These are phyloP conservation scores for Tipula unca DNA, from an alignment of 2,888 invertebrate genomes.

Conservation along the genomic window DNA sequence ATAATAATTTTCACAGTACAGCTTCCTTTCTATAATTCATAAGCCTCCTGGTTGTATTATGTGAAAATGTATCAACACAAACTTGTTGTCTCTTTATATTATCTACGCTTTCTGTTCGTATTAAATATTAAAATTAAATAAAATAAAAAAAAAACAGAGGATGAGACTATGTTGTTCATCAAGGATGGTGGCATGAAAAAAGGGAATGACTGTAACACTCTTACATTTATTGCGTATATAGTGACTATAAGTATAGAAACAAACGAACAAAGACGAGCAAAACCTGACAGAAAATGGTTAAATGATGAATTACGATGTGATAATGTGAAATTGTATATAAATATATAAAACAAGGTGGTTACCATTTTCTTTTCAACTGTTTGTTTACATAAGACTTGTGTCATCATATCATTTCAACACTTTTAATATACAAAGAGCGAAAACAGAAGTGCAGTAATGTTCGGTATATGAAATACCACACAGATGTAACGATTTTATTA, in stretches of 20 bases:
- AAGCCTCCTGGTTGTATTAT: not conserved
- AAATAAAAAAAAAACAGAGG: not conserved
- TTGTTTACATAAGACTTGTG: not conserved
- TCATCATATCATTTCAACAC: not conserved
- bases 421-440: not conserved
- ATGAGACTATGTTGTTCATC: not conserved
- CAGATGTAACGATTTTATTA: not conserved
- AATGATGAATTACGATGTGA: constrained; percentile 8
- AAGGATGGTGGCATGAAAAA: not conserved
- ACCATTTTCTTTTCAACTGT: not conserved
- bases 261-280: not conserved
- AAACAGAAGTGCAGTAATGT: not conserved
- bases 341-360: not conserved
- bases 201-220: not conserved
- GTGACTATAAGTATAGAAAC: not conserved
- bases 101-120: not conserved
- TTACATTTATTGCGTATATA: not conserved
- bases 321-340: not conserved
- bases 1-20: not conserved
- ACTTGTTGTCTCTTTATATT: not conserved
- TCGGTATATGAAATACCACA: not conserved
- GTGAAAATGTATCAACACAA: not conserved
- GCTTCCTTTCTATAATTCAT: not conserved
- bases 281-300: not conserved
- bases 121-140: not conserved